Evolutionary conservation across 2,888 invertebrate genomes (phyloP).

Genomic region (Abrostola triplasia): DNA sequence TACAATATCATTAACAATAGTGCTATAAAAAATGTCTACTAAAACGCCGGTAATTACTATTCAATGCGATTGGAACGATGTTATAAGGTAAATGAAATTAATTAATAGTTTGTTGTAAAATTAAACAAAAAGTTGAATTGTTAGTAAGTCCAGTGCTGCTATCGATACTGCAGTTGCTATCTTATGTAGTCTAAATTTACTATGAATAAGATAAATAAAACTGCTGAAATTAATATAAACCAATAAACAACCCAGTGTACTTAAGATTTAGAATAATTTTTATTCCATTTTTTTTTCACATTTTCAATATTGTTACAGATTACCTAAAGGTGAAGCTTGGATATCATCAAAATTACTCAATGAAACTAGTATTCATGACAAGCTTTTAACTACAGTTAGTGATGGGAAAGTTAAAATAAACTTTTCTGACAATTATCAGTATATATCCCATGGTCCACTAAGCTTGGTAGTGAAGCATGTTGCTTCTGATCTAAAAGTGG

Average conservation of each 20-base stretch:
- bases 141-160: no score
- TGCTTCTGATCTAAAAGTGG: constrained; percentile 78
- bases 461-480: constrained; percentile 82
- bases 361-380: constrained; percentile 78
- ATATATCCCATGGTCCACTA: constrained; percentile 76
- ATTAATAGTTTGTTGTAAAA: no score
- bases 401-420: constrained; percentile 81
- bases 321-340: constrained; percentile 83
- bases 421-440: constrained; percentile 78
- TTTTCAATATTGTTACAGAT: constrained; percentile 65
- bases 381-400: constrained; percentile 72
- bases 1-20: background rate
- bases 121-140: no score
- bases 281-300: background rate
- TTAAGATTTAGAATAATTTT: background rate
- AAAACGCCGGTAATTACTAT: constrained; percentile 80
- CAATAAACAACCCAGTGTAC: no score
- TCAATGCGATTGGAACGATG: constrained; percentile 88
- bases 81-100: constrained; percentile 73
- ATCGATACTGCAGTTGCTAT: no score
- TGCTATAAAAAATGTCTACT: constrained; percentile 60
- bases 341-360: constrained; percentile 83
- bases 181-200: no score
- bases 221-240: no score
- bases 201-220: no score